A percentile compares a stretch with the other conserved stretches of the same genome.
These are phyloP conservation scores for Coenonympha glycerion DNA, from an alignment of 2,888 invertebrate species.

Conservation along the genomic window DNA sequence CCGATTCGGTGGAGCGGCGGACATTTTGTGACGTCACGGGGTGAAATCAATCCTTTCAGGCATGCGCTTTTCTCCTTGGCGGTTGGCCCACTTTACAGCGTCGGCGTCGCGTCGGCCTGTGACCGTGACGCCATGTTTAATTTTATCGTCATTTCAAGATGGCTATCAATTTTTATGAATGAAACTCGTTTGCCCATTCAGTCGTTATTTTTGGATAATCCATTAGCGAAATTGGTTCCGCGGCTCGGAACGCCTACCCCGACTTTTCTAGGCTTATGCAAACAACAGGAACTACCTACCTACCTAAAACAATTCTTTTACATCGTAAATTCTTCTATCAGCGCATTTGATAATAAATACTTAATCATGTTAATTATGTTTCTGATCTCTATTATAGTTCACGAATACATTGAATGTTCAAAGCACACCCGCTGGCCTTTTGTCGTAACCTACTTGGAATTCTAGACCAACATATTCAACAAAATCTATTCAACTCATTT, in stretches of 20 bases:
- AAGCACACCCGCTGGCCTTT: no score
- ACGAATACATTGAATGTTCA: no score
- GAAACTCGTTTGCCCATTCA: conserved; percentile 57
- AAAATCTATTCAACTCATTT: no score
- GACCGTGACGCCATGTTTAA: conserved; percentile 49
- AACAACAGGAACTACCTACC: no score
- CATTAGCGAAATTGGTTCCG: conserved; percentile 6
- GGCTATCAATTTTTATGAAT: conserved; percentile 63
- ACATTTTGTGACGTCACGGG: conserved; percentile 71
- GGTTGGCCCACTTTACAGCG: conserved; percentile 53
- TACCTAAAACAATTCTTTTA: no score
- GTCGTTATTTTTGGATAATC: conserved; percentile 51
- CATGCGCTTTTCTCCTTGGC: conserved; percentile 67
- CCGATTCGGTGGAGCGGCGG: conserved; percentile 46
- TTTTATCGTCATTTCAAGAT: conserved; percentile 50
- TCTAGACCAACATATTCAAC: no score
- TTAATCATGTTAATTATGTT: no score
- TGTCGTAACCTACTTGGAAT: no score
- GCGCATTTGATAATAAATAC: no score
- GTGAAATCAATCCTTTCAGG: conserved; percentile 61
- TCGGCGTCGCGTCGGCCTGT: no score
- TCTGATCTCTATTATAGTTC: no score
- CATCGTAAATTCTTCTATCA: no score
- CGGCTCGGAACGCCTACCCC: neutral
- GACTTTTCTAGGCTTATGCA: neutral